Percentiles rank a stretch among this genome's conserved stretches.
Evolutionary conservation across 2,113 vertebrate genomes (phyloP).

Genomic region (Perca flavescens): DNA sequence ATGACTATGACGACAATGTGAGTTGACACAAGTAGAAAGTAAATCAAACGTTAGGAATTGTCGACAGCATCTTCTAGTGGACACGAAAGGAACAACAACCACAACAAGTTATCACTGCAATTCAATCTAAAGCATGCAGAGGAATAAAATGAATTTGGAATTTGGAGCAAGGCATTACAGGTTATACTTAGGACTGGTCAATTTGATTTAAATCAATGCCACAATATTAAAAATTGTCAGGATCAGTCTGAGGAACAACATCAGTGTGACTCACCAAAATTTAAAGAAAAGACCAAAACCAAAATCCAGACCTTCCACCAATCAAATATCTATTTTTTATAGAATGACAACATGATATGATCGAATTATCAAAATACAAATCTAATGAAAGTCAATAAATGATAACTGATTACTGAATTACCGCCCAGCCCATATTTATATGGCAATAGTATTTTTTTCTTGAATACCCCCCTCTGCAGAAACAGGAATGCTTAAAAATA

Average conservation of each 20-base stretch:
- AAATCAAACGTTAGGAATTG: background rate
- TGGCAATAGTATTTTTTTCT: background rate
- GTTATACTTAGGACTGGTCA: background rate
- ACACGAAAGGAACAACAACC: slow-evolving; percentile 16
- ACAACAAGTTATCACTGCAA: background rate
- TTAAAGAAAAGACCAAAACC: slow-evolving; percentile 43
- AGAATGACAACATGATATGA: background rate
- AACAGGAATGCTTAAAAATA: background rate
- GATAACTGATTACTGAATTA: background rate
- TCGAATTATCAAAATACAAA: background rate
- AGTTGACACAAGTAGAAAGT: background rate
- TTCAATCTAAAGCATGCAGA: background rate
- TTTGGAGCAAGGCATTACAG: background rate
- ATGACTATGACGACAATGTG: background rate
- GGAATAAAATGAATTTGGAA: slow-evolving; percentile 2
- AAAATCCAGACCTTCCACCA: no score
- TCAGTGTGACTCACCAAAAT: slow-evolving; percentile 38
- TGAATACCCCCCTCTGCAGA: background rate
- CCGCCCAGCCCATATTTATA: background rate
- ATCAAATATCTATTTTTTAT: no score
- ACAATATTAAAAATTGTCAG: background rate
- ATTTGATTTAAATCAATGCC: background rate
- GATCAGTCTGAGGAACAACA: slow-evolving; percentile 25
- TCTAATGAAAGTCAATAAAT: background rate
- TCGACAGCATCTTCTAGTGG: slow-evolving; percentile 55